Base-by-base conservation (phyloP, 2,888 invertebrate genomes). In the Willowsia nigromaculata region DNA sequence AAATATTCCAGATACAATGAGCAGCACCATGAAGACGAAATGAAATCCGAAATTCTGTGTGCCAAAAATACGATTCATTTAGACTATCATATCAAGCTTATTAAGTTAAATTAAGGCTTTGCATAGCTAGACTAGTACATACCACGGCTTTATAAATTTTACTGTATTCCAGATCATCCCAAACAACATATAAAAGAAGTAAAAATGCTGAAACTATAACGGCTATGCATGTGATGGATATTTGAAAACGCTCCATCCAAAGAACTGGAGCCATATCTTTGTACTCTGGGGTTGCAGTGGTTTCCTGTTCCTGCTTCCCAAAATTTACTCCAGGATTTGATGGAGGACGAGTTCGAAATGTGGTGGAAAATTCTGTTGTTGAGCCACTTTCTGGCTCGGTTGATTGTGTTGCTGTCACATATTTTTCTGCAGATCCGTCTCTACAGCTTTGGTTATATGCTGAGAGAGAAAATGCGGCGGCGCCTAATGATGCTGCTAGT, bases 201-300 rank as follows among this genome's bases (percentile, higher is more conserved):
- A 84, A 56, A 33, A 53, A n/a, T 1, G 37, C n/a, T 0, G 71
- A 84, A 22, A 71, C n/a, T 11, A 84, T 37, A 0, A 40, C n/a
- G 3, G 37, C 30, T 7, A 62, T 53, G 22, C 68, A 84, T 3
- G 71, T 53, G 7, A 5, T 15, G 0, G 22, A 25, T 30, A 71
- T 37, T 37, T 84, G 71, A 68, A 71, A 68, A 37, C 83, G 13
- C 37, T 84, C 83, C 83, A 84, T 84, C 83, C 83, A 84, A 5
- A 84, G 50, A 0, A 84, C 71, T 6, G 83, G 82, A 5, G 71
- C 68, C 83, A 84, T 71, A 9, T 83, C 68, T n/a, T 83, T 65
- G 33, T 2, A 25, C 18, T 22, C 27, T 13, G 18, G 30, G 5
- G 40, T 0, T 15, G 22, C 1, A 1, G 43, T 47, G 4, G 62